Evolutionary conservation across 1,140 invertebrate species (phyloP), one percentile per base, ranked within the genome.

Genomic region (Teleopsis dalmanni): DNA sequence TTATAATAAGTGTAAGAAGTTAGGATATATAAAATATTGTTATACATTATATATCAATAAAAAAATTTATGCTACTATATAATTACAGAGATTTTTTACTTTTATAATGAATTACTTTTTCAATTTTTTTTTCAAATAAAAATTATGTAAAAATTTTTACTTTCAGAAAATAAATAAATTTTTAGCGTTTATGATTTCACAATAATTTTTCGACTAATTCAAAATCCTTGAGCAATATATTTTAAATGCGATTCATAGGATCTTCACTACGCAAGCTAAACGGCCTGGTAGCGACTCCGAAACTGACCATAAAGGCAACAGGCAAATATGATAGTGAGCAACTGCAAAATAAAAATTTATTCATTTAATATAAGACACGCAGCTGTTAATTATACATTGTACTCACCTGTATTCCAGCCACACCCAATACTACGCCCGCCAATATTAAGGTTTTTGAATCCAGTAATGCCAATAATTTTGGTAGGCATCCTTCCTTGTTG

Each of bases 231-330:
- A 21, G 19, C n/a, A n/a, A n/a, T 46, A 3, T 16, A 10, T 57
- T 42, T 35, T 47, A 65, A 37, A 65, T 52, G 33, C 62, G 57
- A 50, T 53, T 54, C 10, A 58, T 53, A 37, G 62, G 62, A 65
- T 65, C 57, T 26, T 60, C 52, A 42, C 59, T 61, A 18, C 60
- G 62, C 27, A 58, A 38, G 46, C 85, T 89, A 92, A 68, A 91
- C 89, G 48, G 87, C 89, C 74, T 91, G 85, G 73, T 91, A 92
- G 72, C 91, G 89, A 67, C 85, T 84, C 58, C 87, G 84, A 68
- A 95, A 91, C 47, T 88, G 87, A 58, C 86, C 81, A 55, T 88
- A 91, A 71, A 95, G 75, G 69, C 85, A 88, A 73, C 90, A 93
- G 14, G 91, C 86, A 66, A 91, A 94, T 31, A 90, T 75, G 40